These are phyloP conservation scores for Hyaena hyaena DNA, from an alignment of 2,113 vertebrate genomes.

Conservation along the genomic window DNA sequence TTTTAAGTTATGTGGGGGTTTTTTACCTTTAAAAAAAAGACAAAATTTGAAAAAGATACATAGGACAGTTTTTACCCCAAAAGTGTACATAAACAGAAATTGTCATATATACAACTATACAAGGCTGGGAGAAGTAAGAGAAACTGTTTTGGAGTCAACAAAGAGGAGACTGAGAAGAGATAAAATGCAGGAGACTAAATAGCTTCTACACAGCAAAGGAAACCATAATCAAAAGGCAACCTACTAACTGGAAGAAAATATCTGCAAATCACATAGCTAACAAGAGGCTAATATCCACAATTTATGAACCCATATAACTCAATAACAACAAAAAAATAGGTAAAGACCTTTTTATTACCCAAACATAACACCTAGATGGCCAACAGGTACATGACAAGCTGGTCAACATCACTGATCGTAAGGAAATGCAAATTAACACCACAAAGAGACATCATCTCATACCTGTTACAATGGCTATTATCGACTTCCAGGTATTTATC, in stretches of 20 bases:
- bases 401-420: neutral
- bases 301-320: neutral
- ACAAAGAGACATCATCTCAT: neutral
- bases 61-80: neutral
- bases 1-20: neutral
- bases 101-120: neutral
- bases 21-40: constrained; percentile 30
- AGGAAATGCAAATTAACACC: neutral
- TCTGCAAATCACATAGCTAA: neutral
- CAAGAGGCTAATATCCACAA: neutral
- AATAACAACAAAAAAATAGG: neutral
- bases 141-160: neutral
- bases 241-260: neutral
- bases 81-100: neutral
- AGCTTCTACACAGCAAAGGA: neutral
- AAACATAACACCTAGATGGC: neutral
- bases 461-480: neutral
- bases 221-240: neutral
- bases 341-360: neutral
- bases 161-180: neutral
- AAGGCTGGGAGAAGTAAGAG: neutral
- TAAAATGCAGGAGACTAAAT: neutral
- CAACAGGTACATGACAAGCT: neutral
- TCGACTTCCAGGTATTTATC: neutral
- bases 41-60: neutral